Conservation (phyloP, 1,140 invertebrate species). For the Neelides sp. region DNA sequence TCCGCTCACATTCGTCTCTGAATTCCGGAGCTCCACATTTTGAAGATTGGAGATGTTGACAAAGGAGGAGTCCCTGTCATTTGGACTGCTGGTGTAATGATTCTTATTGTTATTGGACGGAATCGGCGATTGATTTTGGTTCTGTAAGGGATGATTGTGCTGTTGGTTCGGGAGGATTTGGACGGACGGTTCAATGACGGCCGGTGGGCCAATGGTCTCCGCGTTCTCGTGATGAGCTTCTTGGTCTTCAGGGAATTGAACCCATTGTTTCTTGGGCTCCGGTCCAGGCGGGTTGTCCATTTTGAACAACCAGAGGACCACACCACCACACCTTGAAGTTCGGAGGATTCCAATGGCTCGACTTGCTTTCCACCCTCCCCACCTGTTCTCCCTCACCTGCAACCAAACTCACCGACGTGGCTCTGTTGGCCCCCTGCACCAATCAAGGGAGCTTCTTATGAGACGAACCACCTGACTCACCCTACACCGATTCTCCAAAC, state of each 20-base stretch:
- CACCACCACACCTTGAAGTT: too few species aligned
- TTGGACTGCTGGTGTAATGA: not conserved
- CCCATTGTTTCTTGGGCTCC: conserved; percentile 33
- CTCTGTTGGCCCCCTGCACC: too few species aligned
- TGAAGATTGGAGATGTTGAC: conserved; percentile 1
- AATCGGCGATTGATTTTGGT: not conserved
- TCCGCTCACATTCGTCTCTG: not conserved
- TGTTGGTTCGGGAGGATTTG: conserved; percentile 2
- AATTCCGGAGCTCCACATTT: conserved; percentile 14
- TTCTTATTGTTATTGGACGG: conserved; percentile 3
- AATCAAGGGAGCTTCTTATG: too few species aligned
- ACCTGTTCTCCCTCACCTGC: too few species aligned
- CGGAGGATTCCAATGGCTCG: too few species aligned
- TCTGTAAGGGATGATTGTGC: conserved; percentile 4
- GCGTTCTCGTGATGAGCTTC: conserved; percentile 10
- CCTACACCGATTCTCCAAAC: too few species aligned
- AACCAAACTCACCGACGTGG: too few species aligned
- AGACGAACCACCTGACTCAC: too few species aligned
- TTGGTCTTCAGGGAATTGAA: conserved; percentile 35
- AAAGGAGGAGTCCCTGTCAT: not conserved
- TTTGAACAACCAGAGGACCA: not conserved
- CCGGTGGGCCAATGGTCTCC: conserved; percentile 18
- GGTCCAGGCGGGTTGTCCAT: not conserved
- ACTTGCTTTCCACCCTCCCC: too few species aligned
- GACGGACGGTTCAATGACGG: conserved; percentile 26